Base-by-base conservation (phyloP, 2,888 invertebrate species). In the Pelosia muscerda region DNA sequence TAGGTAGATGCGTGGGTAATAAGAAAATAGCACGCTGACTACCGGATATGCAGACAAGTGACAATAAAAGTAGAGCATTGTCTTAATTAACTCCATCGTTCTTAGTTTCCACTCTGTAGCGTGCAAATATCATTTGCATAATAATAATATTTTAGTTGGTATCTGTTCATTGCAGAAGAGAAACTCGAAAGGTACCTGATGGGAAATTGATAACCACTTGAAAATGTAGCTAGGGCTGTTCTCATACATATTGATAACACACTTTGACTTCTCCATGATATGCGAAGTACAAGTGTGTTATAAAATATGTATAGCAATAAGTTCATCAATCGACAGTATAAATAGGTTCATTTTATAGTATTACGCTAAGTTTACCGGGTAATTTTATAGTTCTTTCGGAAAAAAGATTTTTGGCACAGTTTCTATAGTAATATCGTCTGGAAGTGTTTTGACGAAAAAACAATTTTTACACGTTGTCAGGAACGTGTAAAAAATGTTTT, bases 1-100 rank as follows among this genome's bases (percentile, higher is more conserved):
- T 38, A 22, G 42, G 74, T 76, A 42, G 15, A 9, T 49, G 65
- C 53, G 73, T 76, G 67, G 73, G 77, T 42, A 75, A 72, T 75
- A 74, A 66, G 31, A 75, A 63, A 69, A 65, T 49, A 65, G 57
- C 65, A 25, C 57, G 56, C 64, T 34, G 68, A 64, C 73, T 72
- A 65, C 73, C 74, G 72, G 74, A 73, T 76, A 80, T 78, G 77
- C 77, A 77, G 79, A 83, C 80, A 74, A 72, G 73, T 76, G 74
- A 71, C 70, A 79, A 72, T 65, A 69, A 72, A 70, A 66, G 61
- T 65, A 53, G 69, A 67, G 69, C 65, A 58, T 68, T 72, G 34
- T 55, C 68, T 66, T 63, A 63, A 69, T 72, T 68, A 68, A 66
- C 61, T 58, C 26, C 49, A 49, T 49, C 49, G 55, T 63, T 26